Evolutionary conservation across 2,797 vertebrate genomes (phyloP).

Genomic region (Myotis myotis): DNA sequence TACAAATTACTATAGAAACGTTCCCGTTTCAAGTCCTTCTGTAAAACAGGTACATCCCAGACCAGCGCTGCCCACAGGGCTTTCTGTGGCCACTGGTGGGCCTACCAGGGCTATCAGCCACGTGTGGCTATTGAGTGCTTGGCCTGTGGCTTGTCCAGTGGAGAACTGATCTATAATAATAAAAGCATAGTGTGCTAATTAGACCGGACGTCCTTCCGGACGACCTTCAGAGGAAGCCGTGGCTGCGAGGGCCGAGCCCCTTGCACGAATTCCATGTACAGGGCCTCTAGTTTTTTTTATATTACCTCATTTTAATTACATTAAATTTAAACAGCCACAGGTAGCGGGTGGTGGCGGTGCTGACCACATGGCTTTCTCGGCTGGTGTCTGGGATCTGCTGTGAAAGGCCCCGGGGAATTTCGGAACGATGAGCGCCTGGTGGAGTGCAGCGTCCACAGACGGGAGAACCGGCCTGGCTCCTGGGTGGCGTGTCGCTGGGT

Average conservation of each 20-base stretch:
- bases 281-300: too few relatives aligned
- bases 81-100: accelerated
- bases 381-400: background rate
- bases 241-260: too few relatives aligned
- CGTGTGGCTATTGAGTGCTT: accelerated
- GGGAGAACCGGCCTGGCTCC: too few relatives aligned
- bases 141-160: background rate
- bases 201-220: too few relatives aligned
- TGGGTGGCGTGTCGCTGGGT: background rate
- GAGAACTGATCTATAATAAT: background rate
- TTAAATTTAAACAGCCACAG: background rate
- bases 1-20: accelerated
- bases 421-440: background rate
- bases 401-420: accelerated
- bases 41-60: accelerated
- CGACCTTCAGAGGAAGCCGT: too few relatives aligned
- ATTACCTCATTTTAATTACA: background rate
- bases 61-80: accelerated
- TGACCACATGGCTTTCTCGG: accelerated
- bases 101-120: accelerated
- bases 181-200: too few relatives aligned
- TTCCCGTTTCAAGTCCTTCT: background rate
- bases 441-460: too few relatives aligned
- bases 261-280: too few relatives aligned
- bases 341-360: background rate